Percentiles rank a stretch among this genome's conserved stretches.
These are phyloP conservation scores for Montipora efflorescens DNA, from an alignment of 64 coral and sea anemone species.

Conservation along the genomic window DNA sequence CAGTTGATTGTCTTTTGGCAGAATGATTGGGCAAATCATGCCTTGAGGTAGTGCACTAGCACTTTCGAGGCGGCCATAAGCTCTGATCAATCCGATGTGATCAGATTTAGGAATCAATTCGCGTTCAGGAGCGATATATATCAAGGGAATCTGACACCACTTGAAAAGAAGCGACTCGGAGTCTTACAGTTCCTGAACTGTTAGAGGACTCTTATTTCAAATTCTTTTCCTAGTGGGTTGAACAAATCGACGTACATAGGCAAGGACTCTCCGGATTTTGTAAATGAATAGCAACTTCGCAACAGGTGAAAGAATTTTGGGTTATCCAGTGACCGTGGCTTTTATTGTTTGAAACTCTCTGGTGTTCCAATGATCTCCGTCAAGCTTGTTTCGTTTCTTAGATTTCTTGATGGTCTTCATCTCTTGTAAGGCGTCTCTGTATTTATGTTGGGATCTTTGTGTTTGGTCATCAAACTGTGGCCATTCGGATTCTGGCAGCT, in stretches of 20 bases:
- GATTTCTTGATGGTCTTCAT: no score
- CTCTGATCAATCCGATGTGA: constrained; percentile 29
- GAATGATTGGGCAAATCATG: constrained; percentile 13
- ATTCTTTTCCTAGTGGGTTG: background rate
- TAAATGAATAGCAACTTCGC: constrained; percentile 14
- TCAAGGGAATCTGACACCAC: constrained; percentile 11
- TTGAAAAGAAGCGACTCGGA: background rate
- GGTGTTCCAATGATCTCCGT: no score
- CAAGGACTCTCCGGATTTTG: constrained; percentile 35
- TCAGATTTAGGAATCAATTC: constrained; percentile 33
- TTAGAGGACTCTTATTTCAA: background rate
- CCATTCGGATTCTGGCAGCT: no score
- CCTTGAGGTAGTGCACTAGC: background rate
- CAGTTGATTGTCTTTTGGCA: constrained; percentile 26
- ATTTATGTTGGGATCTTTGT: no score
- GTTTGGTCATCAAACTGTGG: no score
- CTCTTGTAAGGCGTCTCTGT: no score
- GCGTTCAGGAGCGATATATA: background rate
- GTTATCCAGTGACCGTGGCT: background rate
- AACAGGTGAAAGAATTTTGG: background rate
- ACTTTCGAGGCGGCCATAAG: constrained; percentile 53
- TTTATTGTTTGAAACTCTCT: background rate
- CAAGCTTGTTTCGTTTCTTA: no score
- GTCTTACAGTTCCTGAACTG: constrained; percentile 23
- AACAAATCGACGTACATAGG: constrained; percentile 4